A percentile compares a stretch with the other conserved stretches of the same genome.
phyloP scores from a whole-genome alignment of 2,888 invertebrate species.

The Erebia ligea region DNA sequence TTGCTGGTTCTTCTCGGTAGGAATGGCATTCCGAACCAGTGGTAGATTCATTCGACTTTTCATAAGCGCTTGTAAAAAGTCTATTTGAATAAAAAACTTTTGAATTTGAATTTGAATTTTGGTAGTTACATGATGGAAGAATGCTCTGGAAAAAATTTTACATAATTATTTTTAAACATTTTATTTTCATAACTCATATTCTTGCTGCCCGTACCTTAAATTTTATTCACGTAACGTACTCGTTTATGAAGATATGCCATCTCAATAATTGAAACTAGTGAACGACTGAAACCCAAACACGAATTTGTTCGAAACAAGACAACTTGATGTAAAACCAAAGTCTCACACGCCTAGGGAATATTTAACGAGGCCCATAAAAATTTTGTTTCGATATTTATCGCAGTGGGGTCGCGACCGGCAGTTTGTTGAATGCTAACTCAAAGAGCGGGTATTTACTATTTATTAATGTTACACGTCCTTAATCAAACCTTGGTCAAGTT shows the following conservation, averaged over 20 bases:
- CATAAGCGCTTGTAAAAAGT: no score
- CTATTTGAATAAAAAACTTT: no score
- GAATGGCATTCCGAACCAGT: no score
- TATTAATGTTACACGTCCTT: not conserved
- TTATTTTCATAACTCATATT: no score
- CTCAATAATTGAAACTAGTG: not conserved
- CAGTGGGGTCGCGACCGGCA: not conserved
- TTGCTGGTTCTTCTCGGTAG: no score
- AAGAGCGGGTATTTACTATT: not conserved
- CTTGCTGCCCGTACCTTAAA: not conserved
- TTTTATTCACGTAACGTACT: not conserved
- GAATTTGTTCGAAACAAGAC: not conserved
- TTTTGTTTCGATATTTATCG: conserved; percentile 14
- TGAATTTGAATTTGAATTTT: no score
- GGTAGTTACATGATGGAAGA: no score
- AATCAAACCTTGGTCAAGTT: not conserved
- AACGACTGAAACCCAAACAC: not conserved
- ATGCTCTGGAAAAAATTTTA: no score
- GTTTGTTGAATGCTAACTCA: conserved; percentile 4
- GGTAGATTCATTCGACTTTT: no score
- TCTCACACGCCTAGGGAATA: conserved; percentile 13
- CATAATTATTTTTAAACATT: no score
- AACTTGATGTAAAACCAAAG: conserved; percentile 8
- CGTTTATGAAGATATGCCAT: not conserved
- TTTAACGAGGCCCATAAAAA: not conserved